Percentiles rank a stretch among this genome's conserved stretches.
Conservation (phyloP, 2,113 vertebrate genomes). For the Marmota monax region DNA sequence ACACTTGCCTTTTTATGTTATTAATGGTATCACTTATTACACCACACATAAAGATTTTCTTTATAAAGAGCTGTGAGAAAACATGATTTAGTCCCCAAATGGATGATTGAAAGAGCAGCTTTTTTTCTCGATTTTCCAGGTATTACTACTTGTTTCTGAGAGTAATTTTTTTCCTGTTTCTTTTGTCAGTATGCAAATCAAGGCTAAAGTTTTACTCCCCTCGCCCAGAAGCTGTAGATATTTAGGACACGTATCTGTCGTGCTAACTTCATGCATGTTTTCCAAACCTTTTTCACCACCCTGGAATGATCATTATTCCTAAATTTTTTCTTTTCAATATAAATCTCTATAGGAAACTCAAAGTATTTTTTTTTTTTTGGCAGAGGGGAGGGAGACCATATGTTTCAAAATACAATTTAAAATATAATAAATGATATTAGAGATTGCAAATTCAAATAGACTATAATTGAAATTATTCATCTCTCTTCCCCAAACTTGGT, state of each 20-base stretch:
- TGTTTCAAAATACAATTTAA: not conserved
- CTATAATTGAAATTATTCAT: not conserved
- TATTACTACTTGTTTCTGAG: not conserved
- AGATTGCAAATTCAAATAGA: constrained; percentile 35
- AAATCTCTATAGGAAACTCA: not conserved
- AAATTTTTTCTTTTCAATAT: not conserved
- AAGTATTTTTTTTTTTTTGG: not conserved
- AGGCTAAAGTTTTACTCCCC: not conserved
- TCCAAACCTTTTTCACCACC: not conserved
- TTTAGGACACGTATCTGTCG: not conserved
- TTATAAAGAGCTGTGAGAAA: not conserved
- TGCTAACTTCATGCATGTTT: not conserved
- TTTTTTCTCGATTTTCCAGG: not conserved
- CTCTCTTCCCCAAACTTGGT: not conserved
- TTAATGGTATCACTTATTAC: not conserved
- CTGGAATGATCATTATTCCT: not conserved
- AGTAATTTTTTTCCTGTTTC: not conserved
- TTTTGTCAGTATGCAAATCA: not conserved
- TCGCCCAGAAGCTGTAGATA: not conserved
- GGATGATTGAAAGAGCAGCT: not conserved
- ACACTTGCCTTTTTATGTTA: not conserved
- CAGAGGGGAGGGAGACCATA: not conserved
- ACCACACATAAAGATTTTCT: not conserved
- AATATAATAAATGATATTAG: not conserved
- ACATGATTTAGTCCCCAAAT: not conserved